Evolutionary conservation across 2,888 invertebrate genomes (phyloP).

Genomic region (Micoletzkya japonica): DNA sequence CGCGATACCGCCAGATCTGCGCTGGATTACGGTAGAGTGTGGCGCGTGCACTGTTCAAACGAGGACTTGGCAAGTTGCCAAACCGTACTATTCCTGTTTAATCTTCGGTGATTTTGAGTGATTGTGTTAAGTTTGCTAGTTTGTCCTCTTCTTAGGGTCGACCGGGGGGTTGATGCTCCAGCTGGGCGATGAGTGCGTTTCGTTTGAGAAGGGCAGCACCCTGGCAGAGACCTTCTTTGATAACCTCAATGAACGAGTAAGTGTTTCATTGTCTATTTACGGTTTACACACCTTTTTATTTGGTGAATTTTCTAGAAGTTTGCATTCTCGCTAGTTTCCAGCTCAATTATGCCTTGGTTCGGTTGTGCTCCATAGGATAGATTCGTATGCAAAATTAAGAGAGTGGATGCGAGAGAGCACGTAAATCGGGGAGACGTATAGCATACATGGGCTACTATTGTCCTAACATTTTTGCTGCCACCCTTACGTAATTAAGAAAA

Average conservation of each 20-base stretch:
- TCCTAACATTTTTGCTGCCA: too few relatives aligned
- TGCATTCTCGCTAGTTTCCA: too few relatives aligned
- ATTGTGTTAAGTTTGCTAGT: background rate
- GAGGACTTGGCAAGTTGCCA: conserved; percentile 18
- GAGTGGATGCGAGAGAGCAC: too few relatives aligned
- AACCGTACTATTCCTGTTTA: background rate
- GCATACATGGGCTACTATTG: too few relatives aligned
- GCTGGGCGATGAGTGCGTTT: conserved; percentile 23
- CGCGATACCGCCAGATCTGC: too few relatives aligned
- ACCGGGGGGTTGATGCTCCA: conserved; percentile 15
- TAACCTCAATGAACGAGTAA: conserved; percentile 25
- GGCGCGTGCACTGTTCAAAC: too few relatives aligned
- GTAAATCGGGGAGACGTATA: too few relatives aligned
- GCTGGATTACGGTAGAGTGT: too few relatives aligned
- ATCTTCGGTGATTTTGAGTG: background rate
- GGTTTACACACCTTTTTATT: background rate
- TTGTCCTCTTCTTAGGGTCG: background rate
- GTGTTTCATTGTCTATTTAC: background rate
- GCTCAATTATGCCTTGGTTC: too few relatives aligned
- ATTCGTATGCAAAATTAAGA: too few relatives aligned
- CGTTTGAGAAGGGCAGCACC: conserved; percentile 20
- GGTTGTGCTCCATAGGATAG: too few relatives aligned
- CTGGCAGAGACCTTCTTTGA: conserved; percentile 27
- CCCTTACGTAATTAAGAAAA: too few relatives aligned
- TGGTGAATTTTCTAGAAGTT: background rate